phyloP scores from a whole-genome alignment of 2,888 invertebrate species.

The Amphiduros pacificus region DNA sequence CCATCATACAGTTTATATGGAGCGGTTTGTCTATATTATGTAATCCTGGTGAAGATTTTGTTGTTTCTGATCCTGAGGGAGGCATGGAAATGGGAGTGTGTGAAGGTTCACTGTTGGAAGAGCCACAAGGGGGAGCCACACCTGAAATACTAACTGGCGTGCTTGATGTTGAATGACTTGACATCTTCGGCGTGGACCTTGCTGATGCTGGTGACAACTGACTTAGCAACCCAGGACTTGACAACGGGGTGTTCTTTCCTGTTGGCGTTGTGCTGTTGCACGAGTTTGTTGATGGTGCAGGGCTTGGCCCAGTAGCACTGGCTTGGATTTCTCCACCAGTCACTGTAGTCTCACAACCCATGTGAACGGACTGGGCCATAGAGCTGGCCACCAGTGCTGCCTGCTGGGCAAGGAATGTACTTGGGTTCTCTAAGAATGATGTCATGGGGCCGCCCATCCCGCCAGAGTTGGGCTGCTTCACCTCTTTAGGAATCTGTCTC shows the following conservation, averaged over 20 bases:
- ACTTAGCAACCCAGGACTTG: slow-evolving; percentile 13
- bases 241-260: slow-evolving; percentile 4
- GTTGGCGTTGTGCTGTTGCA: slow-evolving; percentile 13
- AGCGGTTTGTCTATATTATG: no score
- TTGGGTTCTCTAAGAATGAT: slow-evolving; percentile 89
- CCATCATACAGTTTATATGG: no score
- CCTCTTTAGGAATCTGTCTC: slow-evolving; percentile 63
- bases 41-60: no score
- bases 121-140: no score
- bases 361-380: no score
- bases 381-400: slow-evolving; percentile 71
- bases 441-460: slow-evolving; percentile 20
- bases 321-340: no score
- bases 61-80: no score
- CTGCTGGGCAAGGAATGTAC: slow-evolving; percentile 87
- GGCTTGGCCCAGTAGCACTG: no score
- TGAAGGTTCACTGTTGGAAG: no score
- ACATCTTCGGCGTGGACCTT: slow-evolving; percentile 12
- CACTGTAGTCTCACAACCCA: no score
- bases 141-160: neutral
- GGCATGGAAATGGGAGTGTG: no score
- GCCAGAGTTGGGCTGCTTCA: slow-evolving; percentile 49
- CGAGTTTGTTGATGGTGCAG: neutral
- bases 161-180: neutral
- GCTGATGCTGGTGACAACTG: slow-evolving; percentile 15